Percentiles rank a stretch among this genome's conserved stretches.
Conservation (phyloP, 1,140 invertebrate genomes). For the Galendromus occidentalis region DNA sequence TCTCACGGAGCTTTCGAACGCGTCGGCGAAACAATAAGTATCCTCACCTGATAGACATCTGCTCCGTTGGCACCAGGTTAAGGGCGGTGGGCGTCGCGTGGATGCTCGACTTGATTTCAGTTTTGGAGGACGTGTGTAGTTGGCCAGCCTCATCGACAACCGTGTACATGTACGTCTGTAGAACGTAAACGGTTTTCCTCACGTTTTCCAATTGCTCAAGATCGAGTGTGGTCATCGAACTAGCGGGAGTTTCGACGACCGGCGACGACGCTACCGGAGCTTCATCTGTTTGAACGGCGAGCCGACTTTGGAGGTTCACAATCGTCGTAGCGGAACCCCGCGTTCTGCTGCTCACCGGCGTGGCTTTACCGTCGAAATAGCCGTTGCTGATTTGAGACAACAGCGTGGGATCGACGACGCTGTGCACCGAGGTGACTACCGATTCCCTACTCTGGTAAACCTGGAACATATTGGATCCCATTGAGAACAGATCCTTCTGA, state of each 20-base stretch:
- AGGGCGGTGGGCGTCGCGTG: background rate
- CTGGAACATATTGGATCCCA: background rate
- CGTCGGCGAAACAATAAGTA: too few relatives aligned
- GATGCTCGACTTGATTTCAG: slow-evolving; percentile 1
- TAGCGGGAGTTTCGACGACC: background rate
- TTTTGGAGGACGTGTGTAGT: background rate
- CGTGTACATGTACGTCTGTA: slow-evolving; percentile 5
- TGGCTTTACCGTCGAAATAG: background rate
- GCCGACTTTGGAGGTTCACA: slow-evolving; percentile 3
- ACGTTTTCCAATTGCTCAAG: background rate
- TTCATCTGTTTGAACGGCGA: background rate
- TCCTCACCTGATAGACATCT: slow-evolving; percentile 4
- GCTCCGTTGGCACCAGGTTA: background rate
- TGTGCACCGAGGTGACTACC: background rate
- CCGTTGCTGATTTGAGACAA: slow-evolving; percentile 6
- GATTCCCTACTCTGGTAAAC: slow-evolving; percentile 2
- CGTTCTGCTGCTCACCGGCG: background rate
- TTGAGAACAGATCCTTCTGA: too few relatives aligned
- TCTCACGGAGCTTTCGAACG: too few relatives aligned
- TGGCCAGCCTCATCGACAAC: background rate
- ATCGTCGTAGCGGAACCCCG: background rate
- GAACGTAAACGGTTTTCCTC: background rate
- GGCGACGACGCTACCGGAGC: background rate
- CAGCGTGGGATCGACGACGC: background rate
- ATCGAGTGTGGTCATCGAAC: background rate